Base-by-base conservation (phyloP, 1,140 invertebrate species). In the Chionoecetes opilio region DNA sequence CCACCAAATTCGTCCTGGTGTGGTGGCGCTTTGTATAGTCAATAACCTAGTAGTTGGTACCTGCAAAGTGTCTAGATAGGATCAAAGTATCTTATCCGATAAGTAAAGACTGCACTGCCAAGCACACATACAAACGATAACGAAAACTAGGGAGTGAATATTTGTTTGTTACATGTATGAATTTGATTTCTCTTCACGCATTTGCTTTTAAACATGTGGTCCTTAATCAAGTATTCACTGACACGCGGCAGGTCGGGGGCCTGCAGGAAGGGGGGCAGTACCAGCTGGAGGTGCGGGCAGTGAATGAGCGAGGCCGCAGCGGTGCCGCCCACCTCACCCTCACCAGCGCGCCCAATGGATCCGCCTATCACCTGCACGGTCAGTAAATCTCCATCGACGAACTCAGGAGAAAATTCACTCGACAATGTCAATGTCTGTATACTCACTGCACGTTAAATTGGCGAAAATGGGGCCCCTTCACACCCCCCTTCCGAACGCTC, bases 181-280 rank as follows among this genome's bases (percentile, higher is more conserved):
- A 26, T 75, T 75, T 75, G 1, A 21, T 75, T 75, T 75, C 63
- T n/a, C 26, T 75, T 75, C 6, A 75, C 21, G 63, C 46, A 53
- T 75, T 75, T 75, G 21, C 6, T 75, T 75, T n/a, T 75, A 21
- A 75, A 75, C 6, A 75, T 21, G n/a, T n/a, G n/a, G 0, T 6
- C 63, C n/a, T 75, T n/a, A 75, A 75, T 75, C n/a, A 75, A 75
- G 21, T n/a, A 75, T 75, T n/a, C 63, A 75, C 26, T 17, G 0
- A 17, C 63, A 75, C 86, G n/a, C 86, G 38, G 53, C 88, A 90
- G 88, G 88, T 90, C 26, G 29, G 29, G 8, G 88, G 88, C 21
- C 38, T 90, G 38, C 37, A 90, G 88, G 88, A 46, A n/a, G 88
- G 38, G 14, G 38, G 88, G 8, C 41, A 90, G 88, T 90, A 90